Evolutionary conservation across 2,797 vertebrate species (phyloP).

Genomic region (Dromococcyx pavoninus): DNA sequence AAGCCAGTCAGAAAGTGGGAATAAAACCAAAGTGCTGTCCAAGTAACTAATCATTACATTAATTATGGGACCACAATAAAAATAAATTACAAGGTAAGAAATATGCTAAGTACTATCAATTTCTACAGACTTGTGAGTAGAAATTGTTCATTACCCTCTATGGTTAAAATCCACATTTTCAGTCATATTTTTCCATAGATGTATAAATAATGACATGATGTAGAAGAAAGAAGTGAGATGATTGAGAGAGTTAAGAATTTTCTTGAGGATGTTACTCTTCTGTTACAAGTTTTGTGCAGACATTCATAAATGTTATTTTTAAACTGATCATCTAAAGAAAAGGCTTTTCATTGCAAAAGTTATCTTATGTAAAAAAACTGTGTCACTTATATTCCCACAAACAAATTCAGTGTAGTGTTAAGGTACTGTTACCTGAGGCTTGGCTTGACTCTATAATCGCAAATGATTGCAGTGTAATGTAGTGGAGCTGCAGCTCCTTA

Average conservation of each 20-base stretch:
- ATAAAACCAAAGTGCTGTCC: not conserved
- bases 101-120: not conserved
- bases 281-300: not conserved
- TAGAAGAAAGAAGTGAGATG: not conserved
- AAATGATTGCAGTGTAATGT: rapidly evolving
- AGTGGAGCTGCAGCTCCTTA: rapidly evolving
- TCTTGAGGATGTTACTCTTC: not conserved
- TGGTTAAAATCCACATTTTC: not conserved
- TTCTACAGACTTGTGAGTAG: not conserved
- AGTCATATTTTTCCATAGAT: not conserved
- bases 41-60: not conserved
- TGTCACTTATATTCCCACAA: not conserved
- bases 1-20: not conserved
- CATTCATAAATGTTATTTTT: not conserved
- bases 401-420: not conserved
- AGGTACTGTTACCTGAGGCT: not conserved
- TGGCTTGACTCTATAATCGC: not conserved
- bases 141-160: not conserved
- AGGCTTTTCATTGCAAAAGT: not conserved
- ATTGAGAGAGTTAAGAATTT: not conserved
- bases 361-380: not conserved
- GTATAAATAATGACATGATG: not conserved
- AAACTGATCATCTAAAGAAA: not conserved
- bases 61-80: not conserved
- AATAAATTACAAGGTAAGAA: not conserved